phyloP scores from a whole-genome alignment of 2,797 vertebrate species.

The Chiroxiphia lanceolata region DNA sequence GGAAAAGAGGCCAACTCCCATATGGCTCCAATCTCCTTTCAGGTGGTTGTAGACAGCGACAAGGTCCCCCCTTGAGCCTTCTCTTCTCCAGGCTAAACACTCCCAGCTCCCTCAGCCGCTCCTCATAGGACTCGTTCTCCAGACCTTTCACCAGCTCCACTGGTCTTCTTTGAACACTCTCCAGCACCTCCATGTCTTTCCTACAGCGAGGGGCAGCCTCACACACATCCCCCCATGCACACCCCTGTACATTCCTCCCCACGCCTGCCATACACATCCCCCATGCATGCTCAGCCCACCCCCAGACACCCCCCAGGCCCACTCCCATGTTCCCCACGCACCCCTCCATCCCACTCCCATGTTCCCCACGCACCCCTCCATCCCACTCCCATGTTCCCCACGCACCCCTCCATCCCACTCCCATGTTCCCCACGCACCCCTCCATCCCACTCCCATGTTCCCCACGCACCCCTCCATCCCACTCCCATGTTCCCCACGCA shows the following conservation, averaged over 20 bases:
- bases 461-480: background rate
- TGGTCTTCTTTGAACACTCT: background rate
- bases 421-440: too few relatives aligned
- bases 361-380: too few relatives aligned
- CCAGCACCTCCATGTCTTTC: background rate
- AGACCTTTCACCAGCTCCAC: background rate
- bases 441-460: too few relatives aligned
- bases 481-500: background rate
- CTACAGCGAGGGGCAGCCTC: background rate
- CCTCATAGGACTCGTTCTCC: background rate
- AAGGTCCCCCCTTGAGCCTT: background rate
- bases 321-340: background rate
- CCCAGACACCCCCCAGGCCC: background rate
- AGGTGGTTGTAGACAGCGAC: background rate
- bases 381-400: too few relatives aligned
- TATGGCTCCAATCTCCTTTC: background rate
- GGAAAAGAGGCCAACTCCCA: background rate
- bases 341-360: background rate
- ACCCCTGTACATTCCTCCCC: too few relatives aligned
- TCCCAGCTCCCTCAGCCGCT: background rate
- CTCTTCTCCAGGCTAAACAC: background rate
- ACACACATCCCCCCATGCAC: background rate
- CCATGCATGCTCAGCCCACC: background rate
- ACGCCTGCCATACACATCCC: too few relatives aligned
- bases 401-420: background rate